A percentile compares a stretch with the other conserved stretches of the same genome.
Evolutionary conservation across 2,888 invertebrate genomes (phyloP).

Genomic region (Idaea aversata): DNA sequence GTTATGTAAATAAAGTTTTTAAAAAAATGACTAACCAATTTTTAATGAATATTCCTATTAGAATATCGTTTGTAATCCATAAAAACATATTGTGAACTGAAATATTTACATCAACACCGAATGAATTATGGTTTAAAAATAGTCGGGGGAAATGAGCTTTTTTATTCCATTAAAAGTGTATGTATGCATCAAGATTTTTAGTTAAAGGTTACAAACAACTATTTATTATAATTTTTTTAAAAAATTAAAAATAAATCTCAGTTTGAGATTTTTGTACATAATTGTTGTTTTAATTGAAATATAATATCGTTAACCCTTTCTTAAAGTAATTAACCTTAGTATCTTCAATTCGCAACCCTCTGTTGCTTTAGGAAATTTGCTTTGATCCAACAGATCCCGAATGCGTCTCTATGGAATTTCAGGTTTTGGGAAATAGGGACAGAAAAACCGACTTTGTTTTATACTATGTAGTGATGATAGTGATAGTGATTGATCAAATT

Average conservation of each 20-base stretch:
- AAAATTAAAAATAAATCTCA: constrained; percentile 50
- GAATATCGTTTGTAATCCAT: constrained; percentile 35
- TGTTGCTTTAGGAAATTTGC: too few species aligned
- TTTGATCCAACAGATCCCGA: too few species aligned
- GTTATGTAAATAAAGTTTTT: constrained; percentile 77
- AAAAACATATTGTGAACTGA: constrained; percentile 22
- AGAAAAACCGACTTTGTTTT: too few species aligned
- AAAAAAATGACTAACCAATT: constrained; percentile 39
- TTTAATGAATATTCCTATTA: constrained; percentile 50
- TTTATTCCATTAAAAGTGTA: constrained; percentile 47
- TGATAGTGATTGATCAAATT: too few species aligned
- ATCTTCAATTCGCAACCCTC: too few species aligned
- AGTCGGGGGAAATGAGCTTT: constrained; percentile 38
- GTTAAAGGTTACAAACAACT: constrained; percentile 34
- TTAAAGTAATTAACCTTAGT: too few species aligned
- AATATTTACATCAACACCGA: constrained; percentile 29
- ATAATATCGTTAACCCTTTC: neutral
- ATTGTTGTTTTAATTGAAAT: constrained; percentile 51
- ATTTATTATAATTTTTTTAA: constrained; percentile 51
- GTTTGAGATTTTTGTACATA: constrained; percentile 52
- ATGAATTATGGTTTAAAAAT: constrained; percentile 28
- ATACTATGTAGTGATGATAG: too few species aligned
- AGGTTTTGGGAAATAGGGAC: too few species aligned
- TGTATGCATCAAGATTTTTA: constrained; percentile 43
- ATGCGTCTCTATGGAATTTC: too few species aligned